Evolutionary conservation across 2,888 invertebrate genomes (phyloP), one percentile per base, ranked within the genome.

Genomic region (Euspilapteryx auroguttella): DNA sequence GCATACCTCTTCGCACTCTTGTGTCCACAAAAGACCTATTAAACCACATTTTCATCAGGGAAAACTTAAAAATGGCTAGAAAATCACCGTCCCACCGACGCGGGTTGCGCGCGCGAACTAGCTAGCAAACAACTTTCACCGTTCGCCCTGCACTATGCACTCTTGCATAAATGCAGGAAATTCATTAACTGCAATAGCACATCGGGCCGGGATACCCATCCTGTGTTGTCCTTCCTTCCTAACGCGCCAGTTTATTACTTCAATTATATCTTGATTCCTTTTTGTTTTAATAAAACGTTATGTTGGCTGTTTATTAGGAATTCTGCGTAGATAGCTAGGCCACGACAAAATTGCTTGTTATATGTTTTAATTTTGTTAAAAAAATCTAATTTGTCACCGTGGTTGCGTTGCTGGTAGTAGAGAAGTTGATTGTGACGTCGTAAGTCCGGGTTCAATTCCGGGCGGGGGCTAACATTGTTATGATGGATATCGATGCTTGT

Each of bases 1-100:
- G 40, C 25, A 63, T 40, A 37, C 53, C 54, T 37, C 54, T 56
- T 27, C 54, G 49, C 15, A 57, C 54, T 26, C 49, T 50, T 26
- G 49, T 48, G 27, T 49, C 51, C 33, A 59, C 51, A 36, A 62
- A 47, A 31, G 58, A 55, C 14, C 59, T 49, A 42, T 66, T 58
- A 37, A 57, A 59, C 61, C 59, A 62, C 63, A 61, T 57, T 36
- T 23, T 45, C 29, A 34, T 34, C 40, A 32, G 35, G 42, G 33
- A 26, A 30, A 33, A 30, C 27, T 24, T 33, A 29, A 31, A 26
- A 33, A 14, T 34, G 29, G 32, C 32, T 27, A 37, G 22, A 35
- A 32, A 36, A 38, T 37, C 36, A 38, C 40, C 42, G 41, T 39
- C 40, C 32, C 43, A 38, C 41, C 42, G 49, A 52, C 45, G 47